phyloP scores from a whole-genome alignment of 2,797 vertebrate species.

The Alosa sapidissima region DNA sequence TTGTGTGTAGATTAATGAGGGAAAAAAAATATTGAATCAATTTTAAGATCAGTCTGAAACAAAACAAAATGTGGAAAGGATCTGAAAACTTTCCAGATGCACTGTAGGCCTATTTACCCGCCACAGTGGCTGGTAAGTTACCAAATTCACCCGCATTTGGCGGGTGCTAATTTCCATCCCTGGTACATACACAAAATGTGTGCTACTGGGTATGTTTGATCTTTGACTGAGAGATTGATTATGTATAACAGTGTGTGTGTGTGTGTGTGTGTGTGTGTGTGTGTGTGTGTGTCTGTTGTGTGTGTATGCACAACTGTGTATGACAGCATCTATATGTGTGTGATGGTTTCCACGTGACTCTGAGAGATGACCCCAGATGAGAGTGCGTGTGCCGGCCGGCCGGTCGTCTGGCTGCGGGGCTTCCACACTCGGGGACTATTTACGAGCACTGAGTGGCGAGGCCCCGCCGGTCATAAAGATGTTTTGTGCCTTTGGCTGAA shows the following conservation, averaged over 20 bases:
- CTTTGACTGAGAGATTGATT: too few species aligned
- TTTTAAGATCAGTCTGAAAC: too few species aligned
- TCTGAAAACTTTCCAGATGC: too few species aligned
- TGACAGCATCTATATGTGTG: neutral
- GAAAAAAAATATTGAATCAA: too few species aligned
- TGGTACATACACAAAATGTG: neutral
- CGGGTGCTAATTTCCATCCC: too few species aligned
- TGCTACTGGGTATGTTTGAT: neutral
- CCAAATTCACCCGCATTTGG: too few species aligned
- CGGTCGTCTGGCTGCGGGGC: neutral
- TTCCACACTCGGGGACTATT: constrained; percentile 30
- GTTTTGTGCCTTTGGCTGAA: constrained; percentile 46
- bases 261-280: neutral
- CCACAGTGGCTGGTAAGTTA: too few species aligned
- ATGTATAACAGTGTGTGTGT: neutral
- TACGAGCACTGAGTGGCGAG: constrained; percentile 36
- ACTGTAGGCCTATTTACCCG: too few species aligned
- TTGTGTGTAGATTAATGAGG: too few species aligned
- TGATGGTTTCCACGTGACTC: constrained; percentile 6
- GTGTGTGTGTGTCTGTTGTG: neutral
- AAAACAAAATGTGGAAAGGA: too few species aligned
- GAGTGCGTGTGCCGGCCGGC: neutral
- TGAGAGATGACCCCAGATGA: constrained; percentile 16
- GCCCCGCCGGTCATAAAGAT: constrained; percentile 44
- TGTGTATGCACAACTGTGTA: neutral